These are phyloP conservation scores for Macrotus californicus DNA, from an alignment of 2,113 vertebrate species.

Conservation along the genomic window DNA sequence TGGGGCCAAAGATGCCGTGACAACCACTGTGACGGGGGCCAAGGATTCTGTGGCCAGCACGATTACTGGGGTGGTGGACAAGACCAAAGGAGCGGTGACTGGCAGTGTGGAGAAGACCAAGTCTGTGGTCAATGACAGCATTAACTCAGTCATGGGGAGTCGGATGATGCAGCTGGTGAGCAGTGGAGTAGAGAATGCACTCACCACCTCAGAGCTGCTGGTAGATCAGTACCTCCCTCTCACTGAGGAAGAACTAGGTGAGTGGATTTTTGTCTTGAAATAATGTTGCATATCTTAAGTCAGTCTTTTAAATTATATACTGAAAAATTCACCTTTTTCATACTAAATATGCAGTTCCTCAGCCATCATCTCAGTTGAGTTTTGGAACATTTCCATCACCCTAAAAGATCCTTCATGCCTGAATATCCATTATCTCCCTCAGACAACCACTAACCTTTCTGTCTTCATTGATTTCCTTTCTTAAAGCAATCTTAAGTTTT, in stretches of 20 bases:
- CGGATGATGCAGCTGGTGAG: constrained; percentile 76
- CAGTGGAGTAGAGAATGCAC: constrained; percentile 80
- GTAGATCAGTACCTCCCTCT: constrained; percentile 87
- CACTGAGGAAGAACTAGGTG: constrained; percentile 86
- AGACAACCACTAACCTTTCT: not conserved
- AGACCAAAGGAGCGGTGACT: constrained; percentile 83
- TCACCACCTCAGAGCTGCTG: constrained; percentile 84
- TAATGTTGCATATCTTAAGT: not conserved
- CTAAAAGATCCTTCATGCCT: not conserved
- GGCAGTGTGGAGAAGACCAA: constrained; percentile 87
- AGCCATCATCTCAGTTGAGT: not conserved
- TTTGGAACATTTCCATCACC: not conserved
- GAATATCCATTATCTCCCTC: not conserved
- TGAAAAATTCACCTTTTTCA: not conserved
- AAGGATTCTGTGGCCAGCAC: constrained; percentile 84
- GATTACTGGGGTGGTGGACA: constrained; percentile 81
- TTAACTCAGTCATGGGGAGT: constrained; percentile 85
- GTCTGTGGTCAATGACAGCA: constrained; percentile 81
- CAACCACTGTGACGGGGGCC: constrained; percentile 79
- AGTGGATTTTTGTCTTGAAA: constrained; percentile 54
- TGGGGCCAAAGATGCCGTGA: constrained; percentile 81
- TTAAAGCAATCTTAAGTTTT: constrained; percentile 4
- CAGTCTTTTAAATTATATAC: not conserved
- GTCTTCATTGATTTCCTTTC: not conserved
- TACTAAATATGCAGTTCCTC: not conserved